Evolutionary conservation across 2,797 vertebrate species (phyloP).

Genomic region (Podarcis siculus): DNA sequence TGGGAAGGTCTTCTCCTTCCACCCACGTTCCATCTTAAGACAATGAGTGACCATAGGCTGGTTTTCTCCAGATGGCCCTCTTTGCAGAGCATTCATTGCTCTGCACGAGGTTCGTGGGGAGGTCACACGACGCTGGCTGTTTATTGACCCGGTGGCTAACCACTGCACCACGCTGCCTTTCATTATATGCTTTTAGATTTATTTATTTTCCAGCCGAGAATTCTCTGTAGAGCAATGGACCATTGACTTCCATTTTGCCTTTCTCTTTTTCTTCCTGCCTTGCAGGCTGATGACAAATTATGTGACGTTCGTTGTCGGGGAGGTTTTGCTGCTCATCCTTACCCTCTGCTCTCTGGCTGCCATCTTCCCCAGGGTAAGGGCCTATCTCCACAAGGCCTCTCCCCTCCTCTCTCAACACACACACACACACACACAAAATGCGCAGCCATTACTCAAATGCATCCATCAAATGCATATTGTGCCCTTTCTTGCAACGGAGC

Average conservation of each 20-base stretch:
- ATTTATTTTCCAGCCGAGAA: background rate
- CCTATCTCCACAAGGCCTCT: background rate
- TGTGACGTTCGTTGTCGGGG: slow-evolving; percentile 88
- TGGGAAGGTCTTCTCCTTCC: no score
- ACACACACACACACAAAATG: no score
- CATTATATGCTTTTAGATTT: no score
- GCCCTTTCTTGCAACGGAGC: no score
- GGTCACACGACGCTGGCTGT: no score
- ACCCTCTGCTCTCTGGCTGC: slow-evolving; percentile 91
- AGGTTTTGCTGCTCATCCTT: slow-evolving; percentile 88
- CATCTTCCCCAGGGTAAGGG: slow-evolving; percentile 89
- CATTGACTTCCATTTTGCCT: background rate
- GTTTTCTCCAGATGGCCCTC: no score
- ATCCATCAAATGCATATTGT: no score
- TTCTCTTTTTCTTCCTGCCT: background rate
- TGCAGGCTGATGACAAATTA: slow-evolving; percentile 90
- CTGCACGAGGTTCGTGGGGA: no score
- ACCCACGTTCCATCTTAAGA: no score
- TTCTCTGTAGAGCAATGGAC: background rate
- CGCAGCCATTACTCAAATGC: no score
- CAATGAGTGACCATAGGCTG: no score
- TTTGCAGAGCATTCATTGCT: no score
- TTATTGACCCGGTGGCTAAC: background rate
- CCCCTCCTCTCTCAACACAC: background rate
- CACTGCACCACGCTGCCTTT: background rate